Evolutionary conservation across 2,888 invertebrate genomes (phyloP).

Genomic region (Mythimna loreyi): DNA sequence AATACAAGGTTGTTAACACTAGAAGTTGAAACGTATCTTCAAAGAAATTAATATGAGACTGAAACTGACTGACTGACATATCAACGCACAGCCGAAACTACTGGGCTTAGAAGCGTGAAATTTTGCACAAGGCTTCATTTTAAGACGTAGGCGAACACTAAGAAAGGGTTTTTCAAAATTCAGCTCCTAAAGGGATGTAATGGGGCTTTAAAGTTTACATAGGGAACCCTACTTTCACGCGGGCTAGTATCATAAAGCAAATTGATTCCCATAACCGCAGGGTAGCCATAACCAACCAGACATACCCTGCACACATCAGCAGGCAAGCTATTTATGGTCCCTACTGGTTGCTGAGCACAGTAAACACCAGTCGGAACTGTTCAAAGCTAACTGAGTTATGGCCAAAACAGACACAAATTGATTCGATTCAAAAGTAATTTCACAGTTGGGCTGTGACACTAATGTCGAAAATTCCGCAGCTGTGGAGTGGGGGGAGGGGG

Average conservation of each 20-base stretch:
- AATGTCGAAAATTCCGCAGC: constrained; percentile 39
- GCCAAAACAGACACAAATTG: constrained; percentile 43
- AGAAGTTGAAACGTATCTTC: not conserved
- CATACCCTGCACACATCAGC: constrained; percentile 49
- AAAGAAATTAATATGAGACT: not conserved
- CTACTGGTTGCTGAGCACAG: constrained; percentile 54
- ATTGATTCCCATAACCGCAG: constrained; percentile 73
- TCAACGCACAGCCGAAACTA: no score
- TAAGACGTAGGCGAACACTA: no score
- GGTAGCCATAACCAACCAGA: constrained; percentile 71
- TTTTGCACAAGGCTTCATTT: no score
- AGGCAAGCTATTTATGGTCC: constrained; percentile 74
- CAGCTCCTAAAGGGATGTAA: no score
- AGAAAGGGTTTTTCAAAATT: no score
- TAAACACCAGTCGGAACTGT: constrained; percentile 39
- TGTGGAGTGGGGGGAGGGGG: constrained; percentile 14
- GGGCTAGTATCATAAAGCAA: constrained; percentile 53
- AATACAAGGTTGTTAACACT: not conserved
- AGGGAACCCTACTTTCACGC: no score
- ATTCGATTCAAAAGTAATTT: constrained; percentile 59
- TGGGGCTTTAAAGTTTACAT: no score
- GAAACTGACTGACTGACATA: no score
- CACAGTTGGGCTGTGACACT: constrained; percentile 35
- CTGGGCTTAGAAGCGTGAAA: no score
- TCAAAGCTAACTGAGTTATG: constrained; percentile 32